phyloP scores from a whole-genome alignment of 2,888 invertebrate genomes.

The Monopis laevigella region DNA sequence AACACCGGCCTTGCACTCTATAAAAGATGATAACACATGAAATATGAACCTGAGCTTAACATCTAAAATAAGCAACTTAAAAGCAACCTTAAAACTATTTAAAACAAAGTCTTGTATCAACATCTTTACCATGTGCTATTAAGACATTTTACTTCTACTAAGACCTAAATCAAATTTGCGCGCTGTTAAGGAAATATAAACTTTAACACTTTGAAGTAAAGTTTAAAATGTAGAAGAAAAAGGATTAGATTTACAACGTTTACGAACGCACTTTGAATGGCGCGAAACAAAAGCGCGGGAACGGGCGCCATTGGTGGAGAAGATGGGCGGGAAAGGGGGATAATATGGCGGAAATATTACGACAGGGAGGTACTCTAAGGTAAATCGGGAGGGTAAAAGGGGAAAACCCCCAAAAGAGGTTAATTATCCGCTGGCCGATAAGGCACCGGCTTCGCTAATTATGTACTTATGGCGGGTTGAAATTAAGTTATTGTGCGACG shows the following conservation, averaged over 20 bases:
- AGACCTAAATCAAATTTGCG: conserved; percentile 45
- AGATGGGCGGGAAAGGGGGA: conserved; percentile 58
- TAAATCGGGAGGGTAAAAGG: conserved; percentile 35
- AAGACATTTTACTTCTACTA: conserved; percentile 31
- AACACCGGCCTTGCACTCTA: conserved; percentile 62
- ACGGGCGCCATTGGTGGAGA: conserved; percentile 58
- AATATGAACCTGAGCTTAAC: conserved; percentile 57
- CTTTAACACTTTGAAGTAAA: conserved; percentile 50
- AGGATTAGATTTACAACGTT: conserved; percentile 55
- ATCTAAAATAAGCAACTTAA: conserved; percentile 16
- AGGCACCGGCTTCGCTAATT: conserved; percentile 67
- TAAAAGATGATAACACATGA: conserved; percentile 68
- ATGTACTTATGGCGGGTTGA: conserved; percentile 64
- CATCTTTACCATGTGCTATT: too few species aligned
- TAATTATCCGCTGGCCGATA: conserved; percentile 66
- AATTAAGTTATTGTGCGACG: conserved; percentile 66
- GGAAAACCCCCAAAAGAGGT: conserved; percentile 46
- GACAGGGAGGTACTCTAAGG: conserved; percentile 60
- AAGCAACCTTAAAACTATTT: conserved; percentile 8
- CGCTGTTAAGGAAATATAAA: conserved; percentile 56
- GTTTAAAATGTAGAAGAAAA: conserved; percentile 59
- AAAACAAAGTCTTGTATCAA: conserved; percentile 26
- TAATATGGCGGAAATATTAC: conserved; percentile 67
- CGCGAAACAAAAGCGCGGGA: conserved; percentile 66
- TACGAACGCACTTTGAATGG: conserved; percentile 49